These are phyloP conservation scores for Arion vulgaris DNA, from an alignment of 1,140 invertebrate genomes.

Conservation along the genomic window DNA sequence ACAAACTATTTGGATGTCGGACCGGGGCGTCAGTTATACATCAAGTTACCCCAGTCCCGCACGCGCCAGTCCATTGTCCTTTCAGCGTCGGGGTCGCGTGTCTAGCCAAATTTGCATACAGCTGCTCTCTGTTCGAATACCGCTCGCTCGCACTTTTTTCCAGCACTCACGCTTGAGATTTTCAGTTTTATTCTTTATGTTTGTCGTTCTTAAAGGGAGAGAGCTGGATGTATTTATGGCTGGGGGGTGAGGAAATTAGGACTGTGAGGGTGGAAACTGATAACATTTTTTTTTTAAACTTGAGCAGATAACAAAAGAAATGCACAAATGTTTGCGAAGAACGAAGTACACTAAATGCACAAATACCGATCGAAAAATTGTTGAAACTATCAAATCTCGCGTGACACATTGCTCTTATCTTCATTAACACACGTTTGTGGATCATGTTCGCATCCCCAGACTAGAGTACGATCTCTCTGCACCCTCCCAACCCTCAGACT, in stretches of 20 bases:
- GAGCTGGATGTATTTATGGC: no score
- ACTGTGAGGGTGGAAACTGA: not conserved
- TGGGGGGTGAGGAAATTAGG: not conserved
- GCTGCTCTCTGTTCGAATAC: not conserved
- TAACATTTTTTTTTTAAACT: not conserved
- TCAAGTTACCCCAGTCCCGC: conserved; percentile 5
- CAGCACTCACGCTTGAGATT: not conserved
- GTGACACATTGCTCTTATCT: not conserved
- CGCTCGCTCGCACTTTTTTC: not conserved
- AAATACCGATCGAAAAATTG: not conserved
- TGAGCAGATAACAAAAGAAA: not conserved
- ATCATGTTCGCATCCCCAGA: no score
- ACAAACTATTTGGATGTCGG: not conserved
- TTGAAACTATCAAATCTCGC: not conserved
- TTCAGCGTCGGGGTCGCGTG: not conserved
- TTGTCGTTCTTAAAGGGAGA: no score
- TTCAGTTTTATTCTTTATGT: not conserved
- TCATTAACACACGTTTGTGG: not conserved
- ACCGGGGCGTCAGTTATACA: conserved; percentile 14
- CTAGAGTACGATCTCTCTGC: no score
- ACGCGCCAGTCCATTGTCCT: conserved; percentile 4
- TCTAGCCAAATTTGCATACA: conserved; percentile 10
- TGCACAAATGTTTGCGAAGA: not conserved
- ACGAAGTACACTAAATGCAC: not conserved
- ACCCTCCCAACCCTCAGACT: no score